Percentiles rank a stretch among this genome's conserved stretches.
phyloP scores from a whole-genome alignment of 2,888 invertebrate genomes.

The Nomada goodeniana region DNA sequence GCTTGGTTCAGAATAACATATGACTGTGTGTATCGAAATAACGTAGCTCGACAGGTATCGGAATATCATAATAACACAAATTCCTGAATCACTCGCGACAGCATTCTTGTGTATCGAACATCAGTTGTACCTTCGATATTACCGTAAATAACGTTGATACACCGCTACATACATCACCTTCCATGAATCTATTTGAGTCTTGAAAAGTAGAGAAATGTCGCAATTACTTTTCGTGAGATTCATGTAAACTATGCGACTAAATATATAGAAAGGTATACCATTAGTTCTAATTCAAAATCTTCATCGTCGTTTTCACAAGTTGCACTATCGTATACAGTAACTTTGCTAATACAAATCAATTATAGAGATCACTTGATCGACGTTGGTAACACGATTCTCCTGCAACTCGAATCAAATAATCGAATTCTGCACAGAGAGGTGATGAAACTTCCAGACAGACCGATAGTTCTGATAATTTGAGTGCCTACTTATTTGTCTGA shows the following conservation, averaged over 20 bases:
- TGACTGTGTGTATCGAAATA: slow-evolving; percentile 1
- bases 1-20: not conserved
- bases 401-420: slow-evolving; percentile 39
- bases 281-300: not conserved
- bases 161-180: not conserved
- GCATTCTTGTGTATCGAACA: not conserved
- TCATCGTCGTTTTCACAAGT: not conserved
- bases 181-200: not conserved
- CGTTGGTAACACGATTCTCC: slow-evolving; percentile 30
- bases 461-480: slow-evolving; percentile 40
- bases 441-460: slow-evolving; percentile 33
- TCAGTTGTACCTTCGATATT: not conserved
- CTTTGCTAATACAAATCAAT: not conserved
- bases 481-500: slow-evolving; percentile 34
- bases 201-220: not conserved
- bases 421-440: slow-evolving; percentile 14
- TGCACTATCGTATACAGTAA: not conserved
- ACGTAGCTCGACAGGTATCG: not conserved
- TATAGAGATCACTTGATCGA: slow-evolving; percentile 21
- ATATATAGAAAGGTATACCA: too few relatives aligned
- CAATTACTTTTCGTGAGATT: not conserved
- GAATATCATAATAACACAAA: slow-evolving; percentile 23
- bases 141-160: not conserved
- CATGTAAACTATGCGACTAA: too few relatives aligned
- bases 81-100: not conserved